A percentile compares a stretch with the other conserved stretches of the same genome.
phyloP scores from a whole-genome alignment of 2,797 vertebrate species.

The Phalanger gymnotis region DNA sequence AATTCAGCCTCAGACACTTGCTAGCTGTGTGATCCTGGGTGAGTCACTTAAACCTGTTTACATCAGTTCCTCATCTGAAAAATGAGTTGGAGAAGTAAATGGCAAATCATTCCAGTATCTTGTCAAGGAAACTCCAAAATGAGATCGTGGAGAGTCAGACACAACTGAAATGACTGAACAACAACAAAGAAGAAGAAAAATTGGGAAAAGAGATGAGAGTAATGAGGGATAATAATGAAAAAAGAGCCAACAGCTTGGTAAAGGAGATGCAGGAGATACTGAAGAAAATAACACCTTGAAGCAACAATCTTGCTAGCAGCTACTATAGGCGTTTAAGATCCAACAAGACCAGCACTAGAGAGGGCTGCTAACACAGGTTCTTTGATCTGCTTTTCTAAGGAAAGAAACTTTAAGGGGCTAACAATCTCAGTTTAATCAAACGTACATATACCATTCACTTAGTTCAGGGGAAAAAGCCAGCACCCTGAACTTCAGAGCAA shows the following conservation, averaged over 20 bases:
- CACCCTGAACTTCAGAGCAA: no score
- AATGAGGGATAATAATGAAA: neutral
- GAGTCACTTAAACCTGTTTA: neutral
- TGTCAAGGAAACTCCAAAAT: neutral
- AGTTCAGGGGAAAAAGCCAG: no score
- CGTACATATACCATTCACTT: no score
- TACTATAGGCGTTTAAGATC: no score
- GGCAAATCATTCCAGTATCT: neutral
- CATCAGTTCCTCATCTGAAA: neutral
- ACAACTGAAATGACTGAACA: neutral
- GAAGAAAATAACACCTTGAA: neutral
- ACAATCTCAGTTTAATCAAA: no score
- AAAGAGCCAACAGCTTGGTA: neutral
- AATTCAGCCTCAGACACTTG: neutral
- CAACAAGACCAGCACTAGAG: no score
- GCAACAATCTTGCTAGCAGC: no score
- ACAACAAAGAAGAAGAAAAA: neutral
- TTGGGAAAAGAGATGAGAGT: neutral
- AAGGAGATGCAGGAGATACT: neutral
- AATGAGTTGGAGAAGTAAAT: neutral
- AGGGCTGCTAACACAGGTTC: no score
- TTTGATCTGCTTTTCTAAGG: no score
- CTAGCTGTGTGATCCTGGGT: neutral
- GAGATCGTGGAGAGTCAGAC: neutral
- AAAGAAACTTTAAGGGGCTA: no score